Percentiles rank a stretch among this genome's conserved stretches.
Evolutionary conservation across 2,113 vertebrate species (phyloP).

Genomic region (Rhinogobius similis): DNA sequence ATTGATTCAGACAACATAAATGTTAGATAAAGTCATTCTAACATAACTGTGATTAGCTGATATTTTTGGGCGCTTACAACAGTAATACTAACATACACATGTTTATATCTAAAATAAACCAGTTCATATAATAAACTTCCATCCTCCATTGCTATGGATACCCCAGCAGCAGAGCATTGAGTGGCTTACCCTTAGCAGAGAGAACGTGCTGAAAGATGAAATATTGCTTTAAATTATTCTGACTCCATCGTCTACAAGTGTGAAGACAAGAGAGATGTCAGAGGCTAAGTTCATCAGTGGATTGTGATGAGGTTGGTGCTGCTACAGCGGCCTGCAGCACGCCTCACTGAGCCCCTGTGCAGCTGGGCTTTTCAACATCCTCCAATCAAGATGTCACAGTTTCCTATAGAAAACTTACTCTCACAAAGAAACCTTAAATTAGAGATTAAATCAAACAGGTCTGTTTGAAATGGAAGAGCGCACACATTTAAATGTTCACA

Average conservation of each 20-base stretch:
- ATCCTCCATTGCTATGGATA: slow-evolving; percentile 35
- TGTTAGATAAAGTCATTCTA: not conserved
- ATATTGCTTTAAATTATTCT: slow-evolving; percentile 59
- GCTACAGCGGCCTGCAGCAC: slow-evolving; percentile 58
- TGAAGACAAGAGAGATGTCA: slow-evolving; percentile 75
- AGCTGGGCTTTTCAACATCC: slow-evolving; percentile 68
- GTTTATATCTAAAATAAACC: not conserved
- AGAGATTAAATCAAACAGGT: slow-evolving; percentile 29
- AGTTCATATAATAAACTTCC: slow-evolving; percentile 29
- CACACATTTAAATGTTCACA: slow-evolving; percentile 30
- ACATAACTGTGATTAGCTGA: not conserved
- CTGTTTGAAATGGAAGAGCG: slow-evolving; percentile 9
- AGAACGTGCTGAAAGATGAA: slow-evolving; percentile 36
- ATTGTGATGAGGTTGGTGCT: slow-evolving; percentile 72
- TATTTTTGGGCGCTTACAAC: too few species aligned
- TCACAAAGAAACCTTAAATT: slow-evolving; percentile 25
- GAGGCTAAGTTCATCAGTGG: slow-evolving; percentile 76
- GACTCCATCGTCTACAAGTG: slow-evolving; percentile 56
- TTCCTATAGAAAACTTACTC: slow-evolving; percentile 49
- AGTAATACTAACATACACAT: not conserved
- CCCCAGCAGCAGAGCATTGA: not conserved
- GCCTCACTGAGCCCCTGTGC: slow-evolving; percentile 73
- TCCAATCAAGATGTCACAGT: slow-evolving; percentile 75
- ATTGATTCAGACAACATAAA: not conserved
- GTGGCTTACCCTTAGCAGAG: slow-evolving; percentile 13